phyloP scores from a whole-genome alignment of 2,888 invertebrate species.

The Galeruca laticollis region DNA sequence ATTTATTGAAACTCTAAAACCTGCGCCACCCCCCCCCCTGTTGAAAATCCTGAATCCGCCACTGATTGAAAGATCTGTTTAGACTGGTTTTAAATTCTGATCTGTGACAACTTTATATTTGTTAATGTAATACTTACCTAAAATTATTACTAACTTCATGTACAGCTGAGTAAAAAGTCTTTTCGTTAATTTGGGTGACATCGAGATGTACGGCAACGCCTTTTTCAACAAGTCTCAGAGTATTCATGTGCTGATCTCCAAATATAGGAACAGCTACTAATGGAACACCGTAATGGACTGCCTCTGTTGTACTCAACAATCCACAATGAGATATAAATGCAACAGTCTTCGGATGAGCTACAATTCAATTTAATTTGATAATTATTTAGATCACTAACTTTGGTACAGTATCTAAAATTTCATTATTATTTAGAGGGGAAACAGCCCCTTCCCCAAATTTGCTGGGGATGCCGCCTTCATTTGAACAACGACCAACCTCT shows the following conservation, averaged over 20 bases:
- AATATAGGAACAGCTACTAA: constrained; percentile 69
- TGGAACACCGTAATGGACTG: constrained; percentile 68
- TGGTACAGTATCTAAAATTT: too few species aligned
- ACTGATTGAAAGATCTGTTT: too few species aligned
- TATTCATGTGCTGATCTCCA: constrained; percentile 68
- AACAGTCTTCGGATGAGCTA: constrained; percentile 64
- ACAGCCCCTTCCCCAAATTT: too few species aligned
- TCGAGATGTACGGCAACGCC: constrained; percentile 42
- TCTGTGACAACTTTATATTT: too few species aligned
- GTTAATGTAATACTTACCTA: constrained; percentile 6
- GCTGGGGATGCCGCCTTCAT: too few species aligned
- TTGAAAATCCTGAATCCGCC: too few species aligned
- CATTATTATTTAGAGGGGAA: too few species aligned
- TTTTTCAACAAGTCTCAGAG: constrained; percentile 62
- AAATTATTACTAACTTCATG: constrained; percentile 48
- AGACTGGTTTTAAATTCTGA: too few species aligned
- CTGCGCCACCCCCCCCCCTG: too few species aligned
- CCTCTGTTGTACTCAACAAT: constrained; percentile 71
- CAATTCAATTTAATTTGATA: background rate
- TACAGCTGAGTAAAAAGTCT: constrained; percentile 42
- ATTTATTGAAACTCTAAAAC: too few species aligned
- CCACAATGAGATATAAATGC: constrained; percentile 73
- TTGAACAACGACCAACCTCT: too few species aligned
- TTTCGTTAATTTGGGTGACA: constrained; percentile 45
- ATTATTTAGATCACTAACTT: background rate